phyloP scores from a whole-genome alignment of 2,797 vertebrate species.

The Epinephelus awoara region DNA sequence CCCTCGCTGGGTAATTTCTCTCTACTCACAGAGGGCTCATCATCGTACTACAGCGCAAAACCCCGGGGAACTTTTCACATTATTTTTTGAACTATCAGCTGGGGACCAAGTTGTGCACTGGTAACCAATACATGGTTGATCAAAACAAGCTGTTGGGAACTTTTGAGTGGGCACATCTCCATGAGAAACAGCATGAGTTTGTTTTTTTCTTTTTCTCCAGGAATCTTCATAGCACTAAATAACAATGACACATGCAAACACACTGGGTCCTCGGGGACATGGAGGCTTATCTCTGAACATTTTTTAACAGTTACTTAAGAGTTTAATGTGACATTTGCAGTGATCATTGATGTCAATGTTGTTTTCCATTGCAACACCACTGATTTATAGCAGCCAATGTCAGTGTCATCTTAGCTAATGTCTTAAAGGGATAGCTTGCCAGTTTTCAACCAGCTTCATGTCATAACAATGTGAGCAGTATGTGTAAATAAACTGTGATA shows the following conservation, averaged over 20 bases:
- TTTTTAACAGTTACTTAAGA: slow-evolving; percentile 31
- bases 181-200: slow-evolving; percentile 37
- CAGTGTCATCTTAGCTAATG: slow-evolving; percentile 9
- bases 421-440: too few relatives aligned
- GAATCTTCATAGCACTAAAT: slow-evolving; percentile 50
- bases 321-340: slow-evolving; percentile 5
- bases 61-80: slow-evolving; percentile 17
- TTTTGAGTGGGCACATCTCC: slow-evolving; percentile 25
- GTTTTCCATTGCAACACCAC: too few relatives aligned
- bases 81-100: slow-evolving; percentile 29
- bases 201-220: neutral
- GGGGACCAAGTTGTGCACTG: slow-evolving; percentile 15
- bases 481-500: too few relatives aligned
- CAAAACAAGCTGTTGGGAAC: slow-evolving; percentile 52
- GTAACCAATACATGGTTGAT: slow-evolving; percentile 16
- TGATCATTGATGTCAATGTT: slow-evolving; percentile 2
- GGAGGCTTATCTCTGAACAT: slow-evolving; percentile 49
- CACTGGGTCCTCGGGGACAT: slow-evolving; percentile 19
- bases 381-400: neutral
- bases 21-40: slow-evolving; percentile 38
- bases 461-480: too few relatives aligned
- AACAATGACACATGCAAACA: slow-evolving; percentile 66
- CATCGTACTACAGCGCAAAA: slow-evolving; percentile 17
- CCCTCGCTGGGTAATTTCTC: slow-evolving; percentile 73
- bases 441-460: too few relatives aligned